phyloP scores from a whole-genome alignment of 2,797 vertebrate species.

The Sebastes nivosus region DNA sequence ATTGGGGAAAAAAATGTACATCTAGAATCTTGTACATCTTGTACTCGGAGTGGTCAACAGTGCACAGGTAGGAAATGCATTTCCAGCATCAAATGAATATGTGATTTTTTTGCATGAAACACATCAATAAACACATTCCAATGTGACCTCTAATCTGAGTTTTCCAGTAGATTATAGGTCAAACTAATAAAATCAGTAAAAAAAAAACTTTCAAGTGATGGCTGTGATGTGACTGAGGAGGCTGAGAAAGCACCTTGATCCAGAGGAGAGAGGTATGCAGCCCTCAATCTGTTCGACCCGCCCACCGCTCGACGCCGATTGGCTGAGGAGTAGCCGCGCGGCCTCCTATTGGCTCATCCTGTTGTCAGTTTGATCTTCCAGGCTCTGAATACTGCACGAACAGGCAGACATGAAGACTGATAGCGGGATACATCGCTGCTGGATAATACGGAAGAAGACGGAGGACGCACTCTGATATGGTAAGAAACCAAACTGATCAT shows the following conservation, averaged over 20 bases:
- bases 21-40: too few relatives aligned
- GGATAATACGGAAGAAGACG: constrained; percentile 46
- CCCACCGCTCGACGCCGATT: constrained; percentile 46
- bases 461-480: constrained; percentile 62
- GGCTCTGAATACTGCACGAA: constrained; percentile 44
- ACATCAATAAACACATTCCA: neutral
- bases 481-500: constrained; percentile 34
- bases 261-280: constrained; percentile 1
- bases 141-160: neutral
- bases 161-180: neutral
- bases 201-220: neutral
- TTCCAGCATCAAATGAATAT: neutral
- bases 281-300: constrained; percentile 1
- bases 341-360: constrained; percentile 42
- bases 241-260: constrained; percentile 14
- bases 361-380: constrained; percentile 34
- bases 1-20: neutral
- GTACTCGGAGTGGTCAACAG: neutral
- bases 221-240: neutral
- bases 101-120: neutral
- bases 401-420: constrained; percentile 54
- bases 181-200: neutral
- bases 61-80: neutral
- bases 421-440: constrained; percentile 22
- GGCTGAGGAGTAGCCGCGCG: constrained; percentile 5